Conservation (phyloP, 2,888 invertebrate genomes). For the Pseudococcus longispinus region DNA sequence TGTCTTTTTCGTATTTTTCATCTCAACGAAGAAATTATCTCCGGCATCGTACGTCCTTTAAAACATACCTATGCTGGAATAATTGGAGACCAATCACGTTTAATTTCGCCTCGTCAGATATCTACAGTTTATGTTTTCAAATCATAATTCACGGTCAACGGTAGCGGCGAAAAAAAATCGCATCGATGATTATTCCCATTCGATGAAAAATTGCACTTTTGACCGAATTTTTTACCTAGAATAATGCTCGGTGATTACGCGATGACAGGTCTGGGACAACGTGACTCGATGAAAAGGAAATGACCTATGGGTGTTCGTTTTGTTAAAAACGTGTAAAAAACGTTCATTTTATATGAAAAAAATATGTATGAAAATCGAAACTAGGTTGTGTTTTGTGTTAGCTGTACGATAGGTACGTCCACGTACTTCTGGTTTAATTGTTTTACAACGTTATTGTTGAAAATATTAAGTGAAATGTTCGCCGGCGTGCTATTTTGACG, state of each 20-base stretch:
- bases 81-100: neutral
- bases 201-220: neutral
- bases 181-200: neutral
- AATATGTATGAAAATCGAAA: neutral
- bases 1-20: neutral
- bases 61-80: neutral
- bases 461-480: neutral
- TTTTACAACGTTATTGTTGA: neutral
- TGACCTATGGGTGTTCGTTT: neutral
- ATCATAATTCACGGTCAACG: constrained; percentile 22
- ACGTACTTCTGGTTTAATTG: constrained; percentile 13
- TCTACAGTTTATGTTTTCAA: neutral
- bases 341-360: neutral
- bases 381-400: neutral
- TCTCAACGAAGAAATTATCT: neutral
- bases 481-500: neutral
- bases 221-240: neutral
- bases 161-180: neutral
- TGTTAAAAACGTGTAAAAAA: neutral
- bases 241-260: neutral
- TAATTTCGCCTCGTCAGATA: neutral
- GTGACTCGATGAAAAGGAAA: neutral
- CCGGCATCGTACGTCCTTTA: neutral
- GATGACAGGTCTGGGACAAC: neutral
- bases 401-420: neutral